Conservation (phyloP, 1,140 invertebrate genomes). For the Euura lappo region DNA sequence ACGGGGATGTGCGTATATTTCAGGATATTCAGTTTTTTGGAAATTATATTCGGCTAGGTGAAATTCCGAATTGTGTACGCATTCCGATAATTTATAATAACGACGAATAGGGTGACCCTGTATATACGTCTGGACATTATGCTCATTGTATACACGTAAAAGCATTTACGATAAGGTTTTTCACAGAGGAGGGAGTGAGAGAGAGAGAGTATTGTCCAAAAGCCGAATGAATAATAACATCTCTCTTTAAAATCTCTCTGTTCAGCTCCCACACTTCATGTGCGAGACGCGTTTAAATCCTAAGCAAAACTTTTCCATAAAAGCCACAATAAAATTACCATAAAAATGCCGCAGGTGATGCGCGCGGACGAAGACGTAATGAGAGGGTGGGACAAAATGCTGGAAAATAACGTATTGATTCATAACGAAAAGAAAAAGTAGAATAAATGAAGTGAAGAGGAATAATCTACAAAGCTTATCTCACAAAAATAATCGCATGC, state of each 20-base stretch:
- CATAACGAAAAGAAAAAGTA: not conserved
- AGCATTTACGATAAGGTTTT: no score
- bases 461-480: not conserved
- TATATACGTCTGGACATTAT: no score
- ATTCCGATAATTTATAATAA: no score
- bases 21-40: no score
- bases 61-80: no score
- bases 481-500: no score
- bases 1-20: no score
- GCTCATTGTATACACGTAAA: no score
- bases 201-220: not conserved
- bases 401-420: conserved; percentile 9
- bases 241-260: conserved; percentile 11
- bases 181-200: not conserved
- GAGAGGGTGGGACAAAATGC: conserved; percentile 9
- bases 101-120: no score
- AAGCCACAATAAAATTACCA: conserved; percentile 9
- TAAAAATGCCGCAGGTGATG: conserved; percentile 11
- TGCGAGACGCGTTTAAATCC: conserved; percentile 8
- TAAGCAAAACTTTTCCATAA: conserved; percentile 12
- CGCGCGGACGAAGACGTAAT: not conserved
- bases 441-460: not conserved
- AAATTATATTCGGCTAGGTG: no score
- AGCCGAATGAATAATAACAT: not conserved
- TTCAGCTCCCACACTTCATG: not conserved